phyloP scores from a whole-genome alignment of 2,113 vertebrate species.

The Brachypodius melanocephalos region DNA sequence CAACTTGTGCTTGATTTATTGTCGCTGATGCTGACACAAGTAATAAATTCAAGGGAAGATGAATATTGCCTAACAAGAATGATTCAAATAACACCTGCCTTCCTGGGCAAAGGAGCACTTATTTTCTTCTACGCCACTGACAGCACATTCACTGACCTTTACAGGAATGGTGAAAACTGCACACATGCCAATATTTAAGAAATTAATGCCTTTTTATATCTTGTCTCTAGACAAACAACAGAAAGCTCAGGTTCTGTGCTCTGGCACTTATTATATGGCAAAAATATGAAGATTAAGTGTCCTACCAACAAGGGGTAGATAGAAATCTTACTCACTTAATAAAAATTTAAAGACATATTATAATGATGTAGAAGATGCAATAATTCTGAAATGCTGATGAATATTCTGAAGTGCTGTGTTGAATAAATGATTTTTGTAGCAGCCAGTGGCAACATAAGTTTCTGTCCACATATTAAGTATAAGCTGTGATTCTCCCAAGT shows the following conservation, averaged over 20 bases:
- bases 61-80: conserved; percentile 65
- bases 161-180: conserved; percentile 8
- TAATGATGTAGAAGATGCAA: neutral
- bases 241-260: neutral
- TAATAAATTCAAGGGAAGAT: conserved; percentile 64
- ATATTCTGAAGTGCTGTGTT: neutral
- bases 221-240: neutral
- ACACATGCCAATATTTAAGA: conserved; percentile 44
- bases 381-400: neutral
- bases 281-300: neutral
- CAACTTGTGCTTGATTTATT: conserved; percentile 58
- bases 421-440: neutral
- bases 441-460: neutral
- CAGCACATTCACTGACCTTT: conserved; percentile 67
- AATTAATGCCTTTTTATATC: conserved; percentile 28
- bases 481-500: neutral
- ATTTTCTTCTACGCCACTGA: conserved; percentile 62
- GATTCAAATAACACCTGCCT: conserved; percentile 61
- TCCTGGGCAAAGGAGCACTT: conserved; percentile 59
- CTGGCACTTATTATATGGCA: neutral
- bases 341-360: neutral
- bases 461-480: neutral
- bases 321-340: neutral
- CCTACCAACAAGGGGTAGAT: neutral
- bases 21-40: conserved; percentile 41